Evolutionary conservation across 2,888 invertebrate species (phyloP).

Genomic region (Tenodera sinensis): DNA sequence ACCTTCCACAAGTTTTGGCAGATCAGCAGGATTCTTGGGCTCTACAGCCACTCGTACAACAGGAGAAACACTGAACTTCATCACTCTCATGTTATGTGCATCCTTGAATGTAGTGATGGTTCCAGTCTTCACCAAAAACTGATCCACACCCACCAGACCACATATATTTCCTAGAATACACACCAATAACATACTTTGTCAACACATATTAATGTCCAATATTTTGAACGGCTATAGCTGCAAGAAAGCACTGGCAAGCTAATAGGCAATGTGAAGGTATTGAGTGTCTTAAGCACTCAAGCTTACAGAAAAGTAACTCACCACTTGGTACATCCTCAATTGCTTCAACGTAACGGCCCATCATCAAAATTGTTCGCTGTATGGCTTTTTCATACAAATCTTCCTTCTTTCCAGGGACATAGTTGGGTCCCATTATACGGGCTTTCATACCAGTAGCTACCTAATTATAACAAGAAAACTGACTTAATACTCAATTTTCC

Average conservation of each 20-base stretch:
- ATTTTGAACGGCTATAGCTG: background rate
- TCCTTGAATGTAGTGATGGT: conserved; percentile 99
- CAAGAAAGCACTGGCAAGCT: no score
- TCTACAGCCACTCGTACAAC: conserved; percentile 99
- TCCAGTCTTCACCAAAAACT: conserved; percentile 98
- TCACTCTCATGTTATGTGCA: conserved; percentile 98
- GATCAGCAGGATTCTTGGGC: conserved; percentile 97
- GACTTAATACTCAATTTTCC: no score
- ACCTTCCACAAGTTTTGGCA: conserved; percentile 97
- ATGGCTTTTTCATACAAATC: conserved; percentile 98
- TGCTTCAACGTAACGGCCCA: conserved; percentile 99
- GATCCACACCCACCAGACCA: conserved; percentile 99
- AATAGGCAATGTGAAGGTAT: no score
- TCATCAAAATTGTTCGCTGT: conserved; percentile 99
- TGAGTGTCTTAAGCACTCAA: no score
- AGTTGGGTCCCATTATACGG: conserved; percentile 99
- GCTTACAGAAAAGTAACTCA: conserved; percentile 38
- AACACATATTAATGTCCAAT: background rate
- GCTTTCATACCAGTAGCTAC: conserved; percentile 47
- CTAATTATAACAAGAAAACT: background rate
- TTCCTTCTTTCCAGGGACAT: conserved; percentile 95
- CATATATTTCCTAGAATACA: conserved; percentile 86
- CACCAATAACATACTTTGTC: no score
- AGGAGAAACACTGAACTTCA: conserved; percentile 99
- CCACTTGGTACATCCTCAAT: conserved; percentile 99